Conservation (phyloP, 2,113 vertebrate genomes). For the Vulpes vulpes region DNA sequence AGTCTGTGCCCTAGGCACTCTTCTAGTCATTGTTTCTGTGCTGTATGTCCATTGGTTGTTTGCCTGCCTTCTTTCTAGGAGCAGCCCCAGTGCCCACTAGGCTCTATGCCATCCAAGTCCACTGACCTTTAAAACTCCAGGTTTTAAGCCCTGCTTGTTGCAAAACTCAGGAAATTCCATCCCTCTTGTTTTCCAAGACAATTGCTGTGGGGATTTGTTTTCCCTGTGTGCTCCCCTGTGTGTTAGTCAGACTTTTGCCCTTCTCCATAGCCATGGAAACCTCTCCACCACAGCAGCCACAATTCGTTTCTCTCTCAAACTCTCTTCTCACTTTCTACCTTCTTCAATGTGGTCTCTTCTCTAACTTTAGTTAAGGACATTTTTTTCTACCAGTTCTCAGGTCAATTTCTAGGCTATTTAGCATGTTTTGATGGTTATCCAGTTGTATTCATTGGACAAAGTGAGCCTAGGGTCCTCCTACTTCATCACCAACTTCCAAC, state of each 20-base stretch:
- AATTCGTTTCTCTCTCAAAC: not conserved
- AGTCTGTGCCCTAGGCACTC: not conserved
- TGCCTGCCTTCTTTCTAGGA: not conserved
- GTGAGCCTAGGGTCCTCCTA: not conserved
- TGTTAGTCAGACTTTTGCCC: not conserved
- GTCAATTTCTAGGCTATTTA: not conserved
- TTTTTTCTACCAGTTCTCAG: not conserved
- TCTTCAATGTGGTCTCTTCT: not conserved
- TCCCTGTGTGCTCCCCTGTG: not conserved
- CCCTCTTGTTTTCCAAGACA: not conserved
- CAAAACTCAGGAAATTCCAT: not conserved
- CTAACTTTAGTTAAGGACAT: not conserved
- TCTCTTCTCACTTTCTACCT: not conserved
- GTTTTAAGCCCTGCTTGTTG: not conserved
- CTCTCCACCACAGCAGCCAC: not conserved
- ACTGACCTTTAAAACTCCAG: not conserved
- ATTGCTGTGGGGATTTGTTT: not conserved
- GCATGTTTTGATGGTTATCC: not conserved
- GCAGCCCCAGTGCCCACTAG: not conserved
- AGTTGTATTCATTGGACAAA: not conserved
- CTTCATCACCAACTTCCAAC: not conserved
- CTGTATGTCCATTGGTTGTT: not conserved
- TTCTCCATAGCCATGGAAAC: not conserved
- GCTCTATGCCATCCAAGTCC: not conserved
- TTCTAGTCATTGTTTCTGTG: not conserved